Base-by-base conservation (phyloP, 2,888 invertebrate genomes). In the Meganola albula region DNA sequence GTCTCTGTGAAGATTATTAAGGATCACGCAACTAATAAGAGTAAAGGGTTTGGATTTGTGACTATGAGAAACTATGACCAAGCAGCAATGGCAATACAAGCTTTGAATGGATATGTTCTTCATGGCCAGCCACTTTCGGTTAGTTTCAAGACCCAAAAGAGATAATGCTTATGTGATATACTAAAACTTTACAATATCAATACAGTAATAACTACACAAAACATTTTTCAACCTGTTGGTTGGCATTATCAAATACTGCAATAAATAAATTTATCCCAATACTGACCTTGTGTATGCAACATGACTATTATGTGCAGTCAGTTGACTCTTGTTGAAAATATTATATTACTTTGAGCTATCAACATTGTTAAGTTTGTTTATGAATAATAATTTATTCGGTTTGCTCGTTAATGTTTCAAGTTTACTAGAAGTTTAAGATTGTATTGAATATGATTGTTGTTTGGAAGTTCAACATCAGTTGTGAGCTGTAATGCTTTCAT, bases 361-460 rank as follows among this genome's bases (percentile, higher is more conserved):
- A 61, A 79, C 79, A 83, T 85, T 84, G 85, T 85, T 85, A 85
- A 84, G 84, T 85, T 85, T 85, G 85, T 83, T 84, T 84, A 78
- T 75, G 82, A 77, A 82, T 84, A 84, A 84, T 84, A 80, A 84
- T 84, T 85, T 85, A 85, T 85, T 85, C 83, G 77, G 82, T 85
- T 85, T 79, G 85, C 83, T 84, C 82, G 85, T 85, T 85, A 82
- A 84, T 82, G 67, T 85, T 84, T 83, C 84, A 85, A 84, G 83
- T 85, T 85, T 85, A 84, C 76, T 85, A 84, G 82, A 74, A 72
- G 60, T 80, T 75, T 82, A 84, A 82, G 83, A 78, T 74, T 77
- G 80, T 79, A 80, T 78, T 78, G 79, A 74, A 74, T 68, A 74
- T 76, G 78, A 75, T 78, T 80, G 82, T 82, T 84, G 74, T 76